Evolutionary conservation across 2,888 invertebrate species (phyloP), one percentile per base, ranked within the genome.

Genomic region (Fragum sueziense): DNA sequence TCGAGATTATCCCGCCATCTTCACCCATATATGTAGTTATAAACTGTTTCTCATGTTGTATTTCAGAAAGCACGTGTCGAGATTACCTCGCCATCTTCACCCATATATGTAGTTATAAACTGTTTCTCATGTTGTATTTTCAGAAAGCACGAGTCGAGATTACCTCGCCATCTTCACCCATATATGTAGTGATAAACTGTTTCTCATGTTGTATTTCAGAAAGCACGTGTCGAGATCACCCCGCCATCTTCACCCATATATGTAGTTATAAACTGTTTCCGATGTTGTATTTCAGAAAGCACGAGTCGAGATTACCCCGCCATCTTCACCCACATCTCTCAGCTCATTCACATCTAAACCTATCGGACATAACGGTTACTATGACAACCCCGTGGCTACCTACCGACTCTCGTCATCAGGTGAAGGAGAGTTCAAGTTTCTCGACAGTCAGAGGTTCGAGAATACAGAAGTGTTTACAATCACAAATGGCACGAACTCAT

Each of bases 381-480:
- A 71, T 41, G 69, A 61, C 25, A 67, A 74, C 33, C 70, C 61
- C 34, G 59, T 54, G 31, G 37, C 67, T 0, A 25, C 67, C n/a
- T 74, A 79, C 7, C 75, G 74, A 1, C 54, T 70, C 34, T 70
- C 67, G n/a, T 31, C 59, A 14, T 68, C 74, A 9, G 51, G 70
- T 34, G 76, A 79, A 11, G 79, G 82, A 31, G 52, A 67, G 41
- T 82, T 82, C 70, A 73, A 69, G 70, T 79, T 74, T 68, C 67
- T 79, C 29, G 82, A 79, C 31, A 37, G 70, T 22, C 59, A 11
- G n/a, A 54, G 27, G 22, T 33, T 41, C n/a, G 70, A 51, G 22
- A 68, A 68, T 47, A 69, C 74, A 4, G 82, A 79, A 65, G 82
- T 82, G 71, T 82, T 79, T 54, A 79, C 79, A 25, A 82, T 82